Evolutionary conservation across 2,888 invertebrate species (phyloP), one percentile per base, ranked within the genome.

Genomic region (Elysia crispata): DNA sequence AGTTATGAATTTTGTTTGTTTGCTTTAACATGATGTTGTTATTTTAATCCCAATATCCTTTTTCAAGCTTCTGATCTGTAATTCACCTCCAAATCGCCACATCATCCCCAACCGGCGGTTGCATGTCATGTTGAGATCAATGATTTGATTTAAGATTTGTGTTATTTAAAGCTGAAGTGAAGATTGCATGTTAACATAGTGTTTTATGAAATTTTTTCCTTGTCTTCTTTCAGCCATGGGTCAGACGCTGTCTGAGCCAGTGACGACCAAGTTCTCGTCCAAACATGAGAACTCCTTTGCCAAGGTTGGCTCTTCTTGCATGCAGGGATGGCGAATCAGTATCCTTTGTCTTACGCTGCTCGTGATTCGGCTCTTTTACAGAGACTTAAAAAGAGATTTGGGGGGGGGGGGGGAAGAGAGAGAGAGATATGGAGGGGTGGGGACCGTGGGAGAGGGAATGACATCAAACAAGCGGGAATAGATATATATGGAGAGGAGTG

Each of bases 311-410:
- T 97, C 98, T 0, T 98, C 98, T 28, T 98, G 97, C 91, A 99
- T 99, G 99, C 99, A 99, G 93, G 99, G 99, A 92, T 99, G 99
- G 99, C 94, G 99, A 83, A 95, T 98, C 80, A 97, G 97, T 94
- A 90, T 92, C 90, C 90, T 91, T 90, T n/a, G n/a, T n/a, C n/a
- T n/a, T n/a, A n/a, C n/a, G n/a, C n/a, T n/a, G n/a, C n/a, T n/a
- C n/a, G n/a, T n/a, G n/a, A n/a, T n/a, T n/a, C n/a, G n/a, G n/a
- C n/a, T n/a, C n/a, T n/a, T n/a, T n/a, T n/a, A n/a, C n/a, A 41
- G 41, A 41, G 41, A 41, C 5, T 41, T 3, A 41, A 11, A 41
- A 11, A 41, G 41, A 41, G 41, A 41, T 3, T 3, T 6, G 41
- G 41, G 41, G 11, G 41, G 41, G 41, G 11, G 41, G 11, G 41